Evolutionary conservation across 2,797 vertebrate genomes (phyloP).

Genomic region (Micrastur ruficollis): DNA sequence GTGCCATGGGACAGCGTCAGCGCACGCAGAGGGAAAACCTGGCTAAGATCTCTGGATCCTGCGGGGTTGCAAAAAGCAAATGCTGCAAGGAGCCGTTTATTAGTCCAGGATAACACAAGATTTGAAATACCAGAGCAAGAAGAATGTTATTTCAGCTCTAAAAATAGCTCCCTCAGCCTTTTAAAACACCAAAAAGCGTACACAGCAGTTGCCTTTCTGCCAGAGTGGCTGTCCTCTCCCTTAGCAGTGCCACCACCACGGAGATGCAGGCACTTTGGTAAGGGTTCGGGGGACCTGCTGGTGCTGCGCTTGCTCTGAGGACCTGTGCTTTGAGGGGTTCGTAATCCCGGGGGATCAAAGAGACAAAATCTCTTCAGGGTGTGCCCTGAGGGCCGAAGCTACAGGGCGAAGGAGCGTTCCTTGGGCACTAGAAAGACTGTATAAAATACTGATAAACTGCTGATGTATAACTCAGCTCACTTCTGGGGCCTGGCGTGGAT

Average conservation of each 20-base stretch:
- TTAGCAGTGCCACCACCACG: not conserved
- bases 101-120: not conserved
- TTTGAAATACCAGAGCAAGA: not conserved
- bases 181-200: not conserved
- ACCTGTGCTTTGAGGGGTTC: not conserved
- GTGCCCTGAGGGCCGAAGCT: not conserved
- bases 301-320: not conserved
- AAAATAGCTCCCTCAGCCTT: not conserved
- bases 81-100: not conserved
- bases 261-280: not conserved
- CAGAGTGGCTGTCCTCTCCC: not conserved
- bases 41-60: not conserved
- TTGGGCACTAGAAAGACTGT: not conserved
- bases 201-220: not conserved
- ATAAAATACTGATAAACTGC: not conserved
- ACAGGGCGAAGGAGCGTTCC: not conserved
- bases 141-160: not conserved
- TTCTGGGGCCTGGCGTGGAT: not conserved
- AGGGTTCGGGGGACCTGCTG: not conserved
- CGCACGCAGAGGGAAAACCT: not conserved
- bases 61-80: not conserved
- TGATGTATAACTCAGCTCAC: not conserved
- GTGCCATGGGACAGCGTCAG: not conserved
- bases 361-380: rapidly evolving
- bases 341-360: not conserved